phyloP scores from a whole-genome alignment of 2,797 vertebrate genomes.

The Arrhamphus sclerolepis region DNA sequence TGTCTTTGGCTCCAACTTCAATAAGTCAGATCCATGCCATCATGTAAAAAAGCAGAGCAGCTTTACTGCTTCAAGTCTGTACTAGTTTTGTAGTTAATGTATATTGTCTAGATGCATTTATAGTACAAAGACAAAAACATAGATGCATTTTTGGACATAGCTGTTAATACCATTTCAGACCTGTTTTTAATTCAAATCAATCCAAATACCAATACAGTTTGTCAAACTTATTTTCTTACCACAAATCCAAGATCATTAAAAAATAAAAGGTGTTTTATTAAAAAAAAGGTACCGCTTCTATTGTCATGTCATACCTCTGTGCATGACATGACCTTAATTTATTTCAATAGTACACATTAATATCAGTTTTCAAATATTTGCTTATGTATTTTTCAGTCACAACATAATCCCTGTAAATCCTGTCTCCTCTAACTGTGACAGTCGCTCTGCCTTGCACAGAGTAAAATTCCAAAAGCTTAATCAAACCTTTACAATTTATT shows the following conservation, averaged over 20 bases:
- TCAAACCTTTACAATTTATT: constrained; percentile 12
- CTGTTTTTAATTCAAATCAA: constrained; percentile 50
- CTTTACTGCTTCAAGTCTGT: no score
- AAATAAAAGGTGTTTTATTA: constrained; percentile 17
- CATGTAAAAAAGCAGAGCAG: no score
- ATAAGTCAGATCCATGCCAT: no score
- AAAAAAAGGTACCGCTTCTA: constrained; percentile 14
- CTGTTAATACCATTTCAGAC: constrained; percentile 38
- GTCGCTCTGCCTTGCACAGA: constrained; percentile 10
- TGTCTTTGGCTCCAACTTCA: no score
- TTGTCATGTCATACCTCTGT: constrained; percentile 13
- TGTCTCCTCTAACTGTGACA: no score
- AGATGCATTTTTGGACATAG: constrained; percentile 41
- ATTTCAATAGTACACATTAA: neutral
- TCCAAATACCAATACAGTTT: constrained; percentile 32
- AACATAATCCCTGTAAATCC: constrained; percentile 4
- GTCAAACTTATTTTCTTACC: constrained; percentile 27
- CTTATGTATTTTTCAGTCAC: neutral
- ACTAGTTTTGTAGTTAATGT: no score
- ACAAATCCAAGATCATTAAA: constrained; percentile 39
- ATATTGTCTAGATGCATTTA: no score
- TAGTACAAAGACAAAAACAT: neutral
- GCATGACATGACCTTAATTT: constrained; percentile 4
- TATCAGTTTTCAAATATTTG: constrained; percentile 24
- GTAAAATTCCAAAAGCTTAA: constrained; percentile 13